A percentile compares a stretch with the other conserved stretches of the same genome.
phyloP scores from a whole-genome alignment of 2,113 vertebrate species.

The Plestiodon gilberti region DNA sequence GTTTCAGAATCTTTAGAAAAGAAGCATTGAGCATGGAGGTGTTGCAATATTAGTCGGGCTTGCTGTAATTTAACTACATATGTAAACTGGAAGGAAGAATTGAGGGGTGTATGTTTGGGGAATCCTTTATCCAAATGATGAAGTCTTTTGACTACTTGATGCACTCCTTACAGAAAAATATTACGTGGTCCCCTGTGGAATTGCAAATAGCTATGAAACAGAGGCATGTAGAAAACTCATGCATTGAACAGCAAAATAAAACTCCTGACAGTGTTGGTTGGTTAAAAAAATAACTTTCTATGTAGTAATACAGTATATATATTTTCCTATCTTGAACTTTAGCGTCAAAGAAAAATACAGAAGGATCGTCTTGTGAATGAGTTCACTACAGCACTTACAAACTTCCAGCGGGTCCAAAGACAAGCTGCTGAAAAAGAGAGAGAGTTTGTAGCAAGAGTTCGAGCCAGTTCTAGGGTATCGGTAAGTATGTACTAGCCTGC shows the following conservation, averaged over 20 bases:
- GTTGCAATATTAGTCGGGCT: not conserved
- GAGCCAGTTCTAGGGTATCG: slow-evolving; percentile 92
- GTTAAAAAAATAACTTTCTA: not conserved
- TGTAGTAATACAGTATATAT: not conserved
- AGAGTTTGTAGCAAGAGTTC: slow-evolving; percentile 93
- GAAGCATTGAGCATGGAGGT: not conserved
- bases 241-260: not conserved
- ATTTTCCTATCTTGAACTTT: slow-evolving; percentile 1
- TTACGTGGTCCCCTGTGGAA: not conserved
- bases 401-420: slow-evolving; percentile 91
- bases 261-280: not conserved
- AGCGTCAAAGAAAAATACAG: slow-evolving; percentile 96
- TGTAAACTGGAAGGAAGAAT: not conserved
- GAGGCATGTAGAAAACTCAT: not conserved
- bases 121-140: not conserved
- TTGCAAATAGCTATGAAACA: not conserved
- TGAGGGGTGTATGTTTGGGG: not conserved
- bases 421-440: slow-evolving; percentile 92
- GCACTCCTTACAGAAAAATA: not conserved
- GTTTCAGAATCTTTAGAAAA: not conserved
- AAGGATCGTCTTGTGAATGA: slow-evolving; percentile 92
- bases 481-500: slow-evolving; percentile 75
- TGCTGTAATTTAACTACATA: not conserved
- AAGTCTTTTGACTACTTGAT: not conserved
- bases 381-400: slow-evolving; percentile 88